Percentiles rank a stretch among this genome's conserved stretches.
phyloP scores from a whole-genome alignment of 2,113 vertebrate species.

The Macroglossus sobrinus region DNA sequence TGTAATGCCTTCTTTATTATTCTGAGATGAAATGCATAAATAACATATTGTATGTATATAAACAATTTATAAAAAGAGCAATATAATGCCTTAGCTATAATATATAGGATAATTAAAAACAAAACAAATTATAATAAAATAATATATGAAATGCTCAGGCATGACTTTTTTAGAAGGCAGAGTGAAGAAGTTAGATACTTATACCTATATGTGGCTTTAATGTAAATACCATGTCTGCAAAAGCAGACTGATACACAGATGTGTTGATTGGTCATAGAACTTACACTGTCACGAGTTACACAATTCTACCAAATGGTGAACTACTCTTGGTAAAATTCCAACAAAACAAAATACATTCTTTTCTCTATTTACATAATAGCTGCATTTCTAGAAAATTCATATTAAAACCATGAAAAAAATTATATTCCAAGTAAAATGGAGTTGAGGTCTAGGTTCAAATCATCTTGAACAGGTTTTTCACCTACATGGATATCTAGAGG shows the following conservation, averaged over 20 bases:
- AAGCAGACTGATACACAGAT: background rate
- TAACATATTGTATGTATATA: background rate
- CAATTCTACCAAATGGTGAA: background rate
- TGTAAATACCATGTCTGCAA: background rate
- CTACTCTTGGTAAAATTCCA: constrained; percentile 19
- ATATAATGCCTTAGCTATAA: background rate
- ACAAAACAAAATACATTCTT: constrained; percentile 5
- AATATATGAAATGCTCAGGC: background rate
- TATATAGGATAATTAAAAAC: constrained; percentile 14
- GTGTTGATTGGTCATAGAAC: background rate
- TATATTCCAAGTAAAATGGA: background rate
- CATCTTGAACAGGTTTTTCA: background rate
- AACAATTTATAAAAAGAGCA: background rate
- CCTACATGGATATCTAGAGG: background rate
- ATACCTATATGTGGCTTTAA: background rate
- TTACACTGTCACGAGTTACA: background rate
- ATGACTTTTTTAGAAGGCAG: background rate
- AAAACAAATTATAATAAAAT: constrained; percentile 36
- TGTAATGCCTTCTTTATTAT: constrained; percentile 13
- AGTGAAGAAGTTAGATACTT: background rate
- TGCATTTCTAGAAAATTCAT: constrained; percentile 2
- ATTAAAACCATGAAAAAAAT: background rate
- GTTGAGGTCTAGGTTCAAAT: background rate
- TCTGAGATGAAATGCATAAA: background rate
- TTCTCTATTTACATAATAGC: background rate